Evolutionary conservation across 1,140 invertebrate species (phyloP).

Genomic region (Drosophila gunungcola): DNA sequence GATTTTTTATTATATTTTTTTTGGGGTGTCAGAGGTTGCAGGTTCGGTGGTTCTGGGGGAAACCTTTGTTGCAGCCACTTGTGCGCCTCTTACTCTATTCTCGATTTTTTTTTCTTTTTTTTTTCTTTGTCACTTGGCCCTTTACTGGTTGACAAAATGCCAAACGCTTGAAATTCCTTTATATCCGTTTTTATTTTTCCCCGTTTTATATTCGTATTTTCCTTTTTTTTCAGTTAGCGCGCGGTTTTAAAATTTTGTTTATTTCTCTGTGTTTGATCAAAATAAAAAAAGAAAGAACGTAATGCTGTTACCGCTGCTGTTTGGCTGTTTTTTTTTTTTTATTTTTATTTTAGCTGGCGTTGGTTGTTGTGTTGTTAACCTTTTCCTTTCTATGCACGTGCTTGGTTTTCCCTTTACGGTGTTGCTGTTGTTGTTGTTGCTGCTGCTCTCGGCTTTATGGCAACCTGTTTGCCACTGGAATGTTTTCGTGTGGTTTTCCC

Average conservation of each 20-base stretch:
- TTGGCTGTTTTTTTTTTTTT: background rate
- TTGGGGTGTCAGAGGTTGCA: conserved; percentile 54
- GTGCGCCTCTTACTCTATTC: conserved; percentile 68
- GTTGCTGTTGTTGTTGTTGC: conserved; percentile 17
- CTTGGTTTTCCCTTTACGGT: conserved; percentile 34
- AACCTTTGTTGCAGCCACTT: conserved; percentile 68
- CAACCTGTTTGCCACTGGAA: conserved; percentile 75
- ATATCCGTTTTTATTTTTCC: conserved; percentile 27
- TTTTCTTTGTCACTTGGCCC: conserved; percentile 61
- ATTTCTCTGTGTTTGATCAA: conserved; percentile 38
- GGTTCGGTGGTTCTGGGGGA: conserved; percentile 19
- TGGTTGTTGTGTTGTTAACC: conserved; percentile 38
- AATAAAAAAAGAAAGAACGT: conserved; percentile 8
- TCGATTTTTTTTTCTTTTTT: conserved; percentile 2
- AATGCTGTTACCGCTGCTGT: conserved; percentile 36
- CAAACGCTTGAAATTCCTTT: conserved; percentile 66
- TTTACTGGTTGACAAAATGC: conserved; percentile 78
- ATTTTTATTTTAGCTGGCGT: conserved; percentile 28
- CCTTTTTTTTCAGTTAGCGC: conserved; percentile 44
- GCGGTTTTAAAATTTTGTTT: conserved; percentile 54
- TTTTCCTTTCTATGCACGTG: conserved; percentile 46
- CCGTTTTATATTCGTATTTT: conserved; percentile 43
- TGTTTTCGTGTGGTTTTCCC: conserved; percentile 56
- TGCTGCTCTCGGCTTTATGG: conserved; percentile 37
- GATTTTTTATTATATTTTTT: conserved; percentile 19